Evolutionary conservation across 2,888 invertebrate species (phyloP).

Genomic region (Cosmia pyralina): DNA sequence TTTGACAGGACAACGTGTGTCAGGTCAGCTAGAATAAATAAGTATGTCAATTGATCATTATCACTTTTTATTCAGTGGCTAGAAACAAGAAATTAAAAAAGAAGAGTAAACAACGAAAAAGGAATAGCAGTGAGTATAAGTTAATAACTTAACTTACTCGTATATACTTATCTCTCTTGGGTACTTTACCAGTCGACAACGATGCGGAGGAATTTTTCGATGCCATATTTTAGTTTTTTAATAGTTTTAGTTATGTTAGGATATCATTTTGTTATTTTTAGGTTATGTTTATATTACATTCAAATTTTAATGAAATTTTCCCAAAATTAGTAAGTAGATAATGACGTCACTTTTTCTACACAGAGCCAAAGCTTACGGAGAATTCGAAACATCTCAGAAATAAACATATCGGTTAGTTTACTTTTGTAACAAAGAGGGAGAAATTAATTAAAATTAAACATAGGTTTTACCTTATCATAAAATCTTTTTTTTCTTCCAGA

Average conservation of each 20-base stretch:
- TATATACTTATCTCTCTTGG: no score
- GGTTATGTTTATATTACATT: no score
- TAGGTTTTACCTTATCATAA: background rate
- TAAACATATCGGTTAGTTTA: background rate
- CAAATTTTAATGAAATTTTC: no score
- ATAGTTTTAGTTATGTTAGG: no score
- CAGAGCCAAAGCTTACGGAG: constrained; percentile 5
- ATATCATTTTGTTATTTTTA: no score
- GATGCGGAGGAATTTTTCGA: no score
- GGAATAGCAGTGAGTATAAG: constrained; percentile 30
- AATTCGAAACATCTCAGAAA: background rate
- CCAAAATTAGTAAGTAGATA: background rate
- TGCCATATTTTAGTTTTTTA: no score
- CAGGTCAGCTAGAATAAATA: background rate
- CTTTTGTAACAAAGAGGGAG: background rate
- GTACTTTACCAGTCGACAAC: no score
- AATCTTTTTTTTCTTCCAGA: background rate
- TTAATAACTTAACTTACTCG: background rate
- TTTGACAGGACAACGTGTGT: no score
- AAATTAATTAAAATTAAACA: background rate
- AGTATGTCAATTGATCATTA: background rate
- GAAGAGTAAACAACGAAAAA: background rate
- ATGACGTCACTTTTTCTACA: background rate
- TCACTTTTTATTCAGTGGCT: constrained; percentile 12
- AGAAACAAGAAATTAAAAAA: constrained; percentile 6